Evolutionary conservation across 2,113 vertebrate species (phyloP).

Genomic region (Colinus virginianus): DNA sequence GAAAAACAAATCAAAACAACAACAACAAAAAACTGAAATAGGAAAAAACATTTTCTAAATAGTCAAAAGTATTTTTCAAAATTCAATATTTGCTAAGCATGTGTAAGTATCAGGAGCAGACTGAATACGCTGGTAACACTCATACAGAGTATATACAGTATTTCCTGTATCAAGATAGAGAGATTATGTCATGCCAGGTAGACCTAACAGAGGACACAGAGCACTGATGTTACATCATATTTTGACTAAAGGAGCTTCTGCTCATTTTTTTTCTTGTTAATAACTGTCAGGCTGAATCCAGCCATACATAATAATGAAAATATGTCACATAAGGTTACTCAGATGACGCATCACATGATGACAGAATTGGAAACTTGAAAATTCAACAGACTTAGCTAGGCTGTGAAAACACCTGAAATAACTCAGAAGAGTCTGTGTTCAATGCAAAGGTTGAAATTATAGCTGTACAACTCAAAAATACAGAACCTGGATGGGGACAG

Average conservation of each 20-base stretch:
- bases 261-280: background rate
- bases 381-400: background rate
- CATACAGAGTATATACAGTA: background rate
- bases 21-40: background rate
- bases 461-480: background rate
- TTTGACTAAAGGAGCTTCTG: background rate
- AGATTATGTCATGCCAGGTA: background rate
- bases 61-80: background rate
- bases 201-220: background rate
- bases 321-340: background rate
- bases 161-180: background rate
- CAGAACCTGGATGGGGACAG: background rate
- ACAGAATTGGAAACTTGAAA: background rate
- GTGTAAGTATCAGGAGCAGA: background rate
- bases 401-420: background rate
- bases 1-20: background rate
- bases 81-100: background rate
- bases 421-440: background rate
- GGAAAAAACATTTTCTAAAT: background rate
- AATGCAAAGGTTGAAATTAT: background rate
- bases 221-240: background rate
- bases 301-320: background rate
- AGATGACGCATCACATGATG: background rate
- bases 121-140: background rate
- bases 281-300: background rate